Evolutionary conservation across 1,140 invertebrate genomes (phyloP).

Genomic region (Heliothis virescens): DNA sequence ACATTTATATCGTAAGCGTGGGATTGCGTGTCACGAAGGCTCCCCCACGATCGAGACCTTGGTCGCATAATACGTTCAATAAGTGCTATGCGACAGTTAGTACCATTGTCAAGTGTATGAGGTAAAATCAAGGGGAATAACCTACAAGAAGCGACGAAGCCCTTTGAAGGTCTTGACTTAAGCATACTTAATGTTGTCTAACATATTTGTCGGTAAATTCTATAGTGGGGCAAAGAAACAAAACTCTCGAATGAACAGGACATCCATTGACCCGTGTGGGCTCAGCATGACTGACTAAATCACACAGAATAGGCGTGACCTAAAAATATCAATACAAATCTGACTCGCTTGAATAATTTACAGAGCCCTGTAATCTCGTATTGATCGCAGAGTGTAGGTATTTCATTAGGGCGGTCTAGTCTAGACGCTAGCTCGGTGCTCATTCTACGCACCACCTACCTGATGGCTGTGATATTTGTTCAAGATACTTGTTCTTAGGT

Average conservation of each 20-base stretch:
- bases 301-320: too few relatives aligned
- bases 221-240: too few relatives aligned
- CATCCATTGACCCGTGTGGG: too few relatives aligned
- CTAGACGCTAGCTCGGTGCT: neutral
- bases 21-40: slow-evolving; percentile 16
- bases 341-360: neutral
- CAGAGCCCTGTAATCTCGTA: slow-evolving; percentile 13
- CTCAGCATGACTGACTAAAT: too few relatives aligned
- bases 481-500: neutral
- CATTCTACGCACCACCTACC: neutral
- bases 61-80: slow-evolving; percentile 6
- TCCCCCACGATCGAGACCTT: slow-evolving; percentile 20
- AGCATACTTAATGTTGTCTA: too few relatives aligned
- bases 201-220: too few relatives aligned
- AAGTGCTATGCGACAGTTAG: slow-evolving; percentile 4
- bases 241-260: too few relatives aligned
- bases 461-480: slow-evolving; percentile 13
- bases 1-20: slow-evolving; percentile 7
- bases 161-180: too few relatives aligned
- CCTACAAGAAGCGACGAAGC: neutral
- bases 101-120: neutral
- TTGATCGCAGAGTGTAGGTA: slow-evolving; percentile 24
- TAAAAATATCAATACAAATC: too few relatives aligned
- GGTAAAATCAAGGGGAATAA: neutral
- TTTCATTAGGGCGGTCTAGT: slow-evolving; percentile 19